Conservation (phyloP, 2,113 vertebrate species). For the Orycteropus afer region DNA sequence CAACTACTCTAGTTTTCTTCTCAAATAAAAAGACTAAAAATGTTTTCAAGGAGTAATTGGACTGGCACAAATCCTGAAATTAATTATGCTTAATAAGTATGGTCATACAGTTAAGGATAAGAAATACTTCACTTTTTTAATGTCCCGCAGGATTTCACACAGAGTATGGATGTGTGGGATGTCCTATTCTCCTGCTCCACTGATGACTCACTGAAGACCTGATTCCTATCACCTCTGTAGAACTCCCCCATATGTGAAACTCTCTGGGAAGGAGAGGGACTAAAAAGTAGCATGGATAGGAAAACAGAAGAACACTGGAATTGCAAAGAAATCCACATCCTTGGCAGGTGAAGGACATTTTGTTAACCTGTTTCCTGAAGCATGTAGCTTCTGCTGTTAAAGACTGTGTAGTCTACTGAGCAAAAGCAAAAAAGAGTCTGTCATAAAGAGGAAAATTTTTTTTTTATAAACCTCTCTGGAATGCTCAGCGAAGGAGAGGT, state of each 20-base stretch:
- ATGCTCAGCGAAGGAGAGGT: background rate
- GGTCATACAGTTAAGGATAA: background rate
- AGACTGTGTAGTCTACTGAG: background rate
- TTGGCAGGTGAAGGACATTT: background rate
- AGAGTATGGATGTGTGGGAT: background rate
- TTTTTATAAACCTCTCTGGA: slow-evolving; percentile 17
- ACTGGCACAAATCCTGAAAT: background rate
- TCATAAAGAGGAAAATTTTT: background rate
- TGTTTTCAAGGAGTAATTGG: background rate
- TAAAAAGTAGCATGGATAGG: background rate
- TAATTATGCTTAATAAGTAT: background rate
- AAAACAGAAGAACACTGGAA: background rate
- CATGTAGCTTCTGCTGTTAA: background rate
- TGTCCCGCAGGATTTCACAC: background rate
- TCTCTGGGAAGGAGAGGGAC: background rate
- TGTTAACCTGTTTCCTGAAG: background rate
- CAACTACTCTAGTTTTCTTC: background rate
- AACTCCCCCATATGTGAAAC: background rate
- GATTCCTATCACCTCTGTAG: background rate
- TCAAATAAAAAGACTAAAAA: background rate
- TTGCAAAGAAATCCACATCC: background rate
- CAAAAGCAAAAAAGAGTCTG: background rate
- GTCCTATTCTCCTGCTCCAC: background rate
- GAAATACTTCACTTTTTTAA: background rate
- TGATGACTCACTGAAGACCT: background rate